Conservation (phyloP, 2,797 vertebrate genomes). For the Hirundo rustica region DNA sequence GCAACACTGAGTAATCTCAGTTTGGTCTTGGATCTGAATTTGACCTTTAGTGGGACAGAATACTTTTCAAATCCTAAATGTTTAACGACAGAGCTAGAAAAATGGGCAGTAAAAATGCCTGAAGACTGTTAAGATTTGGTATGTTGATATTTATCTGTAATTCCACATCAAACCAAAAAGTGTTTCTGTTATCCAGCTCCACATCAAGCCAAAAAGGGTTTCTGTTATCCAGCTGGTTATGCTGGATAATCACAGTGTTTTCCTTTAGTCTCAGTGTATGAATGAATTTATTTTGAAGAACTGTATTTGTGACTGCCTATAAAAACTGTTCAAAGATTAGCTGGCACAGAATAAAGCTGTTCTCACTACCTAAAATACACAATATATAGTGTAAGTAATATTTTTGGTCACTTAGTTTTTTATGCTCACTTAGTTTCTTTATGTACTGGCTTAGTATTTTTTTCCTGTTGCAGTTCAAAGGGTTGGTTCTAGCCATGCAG, state of each 20-base stretch:
- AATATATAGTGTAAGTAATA: neutral
- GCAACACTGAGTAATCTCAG: neutral
- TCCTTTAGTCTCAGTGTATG: neutral
- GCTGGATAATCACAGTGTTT: neutral
- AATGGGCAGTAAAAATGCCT: neutral
- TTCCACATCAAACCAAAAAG: neutral
- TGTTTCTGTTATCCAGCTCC: neutral
- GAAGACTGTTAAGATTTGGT: neutral
- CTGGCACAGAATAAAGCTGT: neutral
- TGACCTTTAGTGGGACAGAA: neutral
- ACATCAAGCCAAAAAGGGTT: neutral
- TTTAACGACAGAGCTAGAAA: neutral
- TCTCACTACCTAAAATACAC: neutral
- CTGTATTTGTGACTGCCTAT: neutral
- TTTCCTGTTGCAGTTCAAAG: neutral
- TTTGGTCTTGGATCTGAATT: neutral
- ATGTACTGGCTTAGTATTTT: neutral
- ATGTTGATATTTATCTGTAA: neutral
- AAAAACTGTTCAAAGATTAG: neutral
- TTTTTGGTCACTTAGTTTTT: neutral
- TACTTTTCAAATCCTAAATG: neutral
- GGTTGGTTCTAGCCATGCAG: neutral
- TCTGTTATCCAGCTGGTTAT: neutral
- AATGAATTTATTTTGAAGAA: neutral
- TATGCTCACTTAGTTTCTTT: neutral